These are phyloP conservation scores for Sarotherodon lohbergeri DNA, from an alignment of 2,113 vertebrate species.

Conservation along the genomic window DNA sequence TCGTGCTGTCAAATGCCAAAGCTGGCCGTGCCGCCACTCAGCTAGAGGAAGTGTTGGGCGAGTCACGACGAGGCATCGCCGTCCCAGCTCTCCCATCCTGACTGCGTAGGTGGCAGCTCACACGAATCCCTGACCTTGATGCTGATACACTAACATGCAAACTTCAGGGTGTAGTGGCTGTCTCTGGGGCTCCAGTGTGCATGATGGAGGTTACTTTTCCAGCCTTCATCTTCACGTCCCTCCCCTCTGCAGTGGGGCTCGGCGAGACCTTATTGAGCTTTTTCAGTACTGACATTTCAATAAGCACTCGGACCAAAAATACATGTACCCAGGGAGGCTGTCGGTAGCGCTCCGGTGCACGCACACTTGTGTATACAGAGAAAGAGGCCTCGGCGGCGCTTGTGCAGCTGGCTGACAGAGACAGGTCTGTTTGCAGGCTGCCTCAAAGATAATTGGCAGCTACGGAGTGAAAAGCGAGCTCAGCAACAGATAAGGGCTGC, in stretches of 20 bases:
- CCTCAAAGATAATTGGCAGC: conserved; percentile 65
- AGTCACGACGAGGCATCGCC: conserved; percentile 15
- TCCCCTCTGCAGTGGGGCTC: background rate
- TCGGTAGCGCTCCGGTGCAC: background rate
- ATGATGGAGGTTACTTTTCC: background rate
- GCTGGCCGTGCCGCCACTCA: background rate
- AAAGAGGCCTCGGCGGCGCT: conserved; percentile 11
- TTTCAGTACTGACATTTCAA: background rate
- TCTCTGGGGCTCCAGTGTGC: background rate
- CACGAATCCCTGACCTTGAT: conserved; percentile 18
- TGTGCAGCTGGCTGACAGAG: conserved; percentile 54
- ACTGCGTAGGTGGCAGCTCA: background rate
- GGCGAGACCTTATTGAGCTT: background rate
- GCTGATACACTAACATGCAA: background rate
- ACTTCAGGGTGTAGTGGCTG: background rate
- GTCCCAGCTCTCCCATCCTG: background rate
- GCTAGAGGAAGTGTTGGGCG: conserved; percentile 22
- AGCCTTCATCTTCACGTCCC: background rate
- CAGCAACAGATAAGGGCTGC: conserved; percentile 70
- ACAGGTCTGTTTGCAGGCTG: conserved; percentile 52
- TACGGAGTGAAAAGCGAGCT: conserved; percentile 67
- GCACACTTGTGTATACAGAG: background rate
- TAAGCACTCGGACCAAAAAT: background rate
- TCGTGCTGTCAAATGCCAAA: conserved; percentile 14
- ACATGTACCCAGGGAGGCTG: background rate